These are phyloP conservation scores for Pseudomyrmex gracilis DNA, from an alignment of 1,140 invertebrate genomes.

Conservation along the genomic window DNA sequence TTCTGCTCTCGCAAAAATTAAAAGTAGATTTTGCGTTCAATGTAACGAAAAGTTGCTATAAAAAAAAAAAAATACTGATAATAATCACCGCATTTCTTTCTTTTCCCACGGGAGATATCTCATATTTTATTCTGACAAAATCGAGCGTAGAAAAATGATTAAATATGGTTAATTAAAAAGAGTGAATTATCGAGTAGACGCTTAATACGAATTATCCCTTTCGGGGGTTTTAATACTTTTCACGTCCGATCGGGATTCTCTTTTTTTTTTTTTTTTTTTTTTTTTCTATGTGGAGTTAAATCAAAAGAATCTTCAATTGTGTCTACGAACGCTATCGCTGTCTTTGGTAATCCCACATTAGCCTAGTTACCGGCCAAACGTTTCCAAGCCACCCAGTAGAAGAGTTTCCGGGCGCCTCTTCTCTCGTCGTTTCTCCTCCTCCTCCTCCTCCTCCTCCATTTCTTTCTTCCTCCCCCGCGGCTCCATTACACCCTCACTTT, in stretches of 20 bases:
- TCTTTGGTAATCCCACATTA: conserved; percentile 67
- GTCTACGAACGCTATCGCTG: conserved; percentile 39
- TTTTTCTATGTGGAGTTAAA: conserved; percentile 15
- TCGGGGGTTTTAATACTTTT: conserved; percentile 1
- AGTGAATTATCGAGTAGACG: conserved; percentile 25
- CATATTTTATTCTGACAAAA: conserved; percentile 12
- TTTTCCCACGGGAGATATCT: neutral
- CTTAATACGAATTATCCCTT: conserved; percentile 37
- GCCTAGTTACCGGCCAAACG: conserved; percentile 61
- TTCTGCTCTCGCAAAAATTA: neutral
- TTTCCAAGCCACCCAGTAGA: conserved; percentile 40
- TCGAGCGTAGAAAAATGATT: conserved; percentile 15
- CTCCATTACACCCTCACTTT: conserved; percentile 70
- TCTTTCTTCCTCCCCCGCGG: conserved; percentile 33
- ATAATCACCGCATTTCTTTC: neutral
- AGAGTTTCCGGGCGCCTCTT: conserved; percentile 20
- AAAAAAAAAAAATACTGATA: neutral
- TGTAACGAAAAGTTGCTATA: neutral
- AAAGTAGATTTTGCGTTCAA: neutral
- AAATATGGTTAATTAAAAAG: conserved; percentile 32
- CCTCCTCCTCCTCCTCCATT: conserved; percentile 22
- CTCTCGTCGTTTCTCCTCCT: conserved; percentile 30
- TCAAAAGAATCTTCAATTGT: conserved; percentile 41
- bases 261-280: neutral
- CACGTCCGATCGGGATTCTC: neutral